Evolutionary conservation across 2,113 vertebrate species (phyloP).

Genomic region (Sphyrna mokarran): DNA sequence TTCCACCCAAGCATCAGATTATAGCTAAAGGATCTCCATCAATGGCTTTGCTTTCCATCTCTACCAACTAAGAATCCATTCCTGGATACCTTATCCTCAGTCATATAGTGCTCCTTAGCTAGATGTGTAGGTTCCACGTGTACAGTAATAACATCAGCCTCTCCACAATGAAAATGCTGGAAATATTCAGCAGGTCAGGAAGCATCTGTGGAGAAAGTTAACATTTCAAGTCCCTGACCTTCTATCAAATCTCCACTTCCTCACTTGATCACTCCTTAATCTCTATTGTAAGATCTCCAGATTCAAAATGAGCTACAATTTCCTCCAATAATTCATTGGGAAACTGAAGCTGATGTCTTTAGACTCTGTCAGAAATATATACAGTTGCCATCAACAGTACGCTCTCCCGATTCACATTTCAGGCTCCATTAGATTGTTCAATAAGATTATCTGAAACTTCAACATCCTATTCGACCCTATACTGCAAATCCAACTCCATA

Average conservation of each 20-base stretch:
- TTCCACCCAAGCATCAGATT: background rate
- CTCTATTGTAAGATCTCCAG: background rate
- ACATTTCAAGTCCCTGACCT: no score
- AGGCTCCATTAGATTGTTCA: background rate
- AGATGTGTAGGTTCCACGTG: background rate
- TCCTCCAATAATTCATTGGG: background rate
- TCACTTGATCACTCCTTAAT: background rate
- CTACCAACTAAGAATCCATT: background rate
- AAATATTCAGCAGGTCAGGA: no score
- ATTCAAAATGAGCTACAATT: background rate
- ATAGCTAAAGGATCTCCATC: background rate
- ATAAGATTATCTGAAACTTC: background rate
- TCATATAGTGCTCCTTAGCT: background rate
- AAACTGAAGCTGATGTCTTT: background rate
- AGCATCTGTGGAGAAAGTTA: no score
- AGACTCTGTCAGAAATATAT: background rate
- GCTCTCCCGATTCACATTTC: background rate
- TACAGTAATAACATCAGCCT: background rate
- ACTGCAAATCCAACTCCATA: background rate
- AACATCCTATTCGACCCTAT: background rate
- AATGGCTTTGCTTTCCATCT: background rate
- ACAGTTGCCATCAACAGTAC: background rate
- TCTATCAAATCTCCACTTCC: background rate
- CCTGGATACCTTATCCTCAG: background rate
- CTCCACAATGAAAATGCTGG: no score